Base-by-base conservation (phyloP, 2,797 vertebrate species). In the Thripadectes ignobilis region DNA sequence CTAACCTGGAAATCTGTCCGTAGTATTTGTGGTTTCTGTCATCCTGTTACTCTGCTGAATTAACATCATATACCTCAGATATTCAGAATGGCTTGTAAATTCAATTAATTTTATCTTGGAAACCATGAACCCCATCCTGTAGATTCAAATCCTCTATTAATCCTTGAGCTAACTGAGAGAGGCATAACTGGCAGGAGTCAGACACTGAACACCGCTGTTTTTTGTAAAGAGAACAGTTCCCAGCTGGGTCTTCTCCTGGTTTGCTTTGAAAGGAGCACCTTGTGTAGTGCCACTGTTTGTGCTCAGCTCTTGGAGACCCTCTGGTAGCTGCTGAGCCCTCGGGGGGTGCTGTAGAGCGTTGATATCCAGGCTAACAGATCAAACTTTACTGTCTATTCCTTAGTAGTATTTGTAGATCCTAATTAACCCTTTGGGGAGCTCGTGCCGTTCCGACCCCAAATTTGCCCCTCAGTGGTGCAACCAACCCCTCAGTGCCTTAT, bases 391-490 rank as follows among this genome's bases (percentile, higher is more conserved):
- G 97, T 97, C 97, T 97, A 63, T 96, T 97, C 97, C 96, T 96
- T 96, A 95, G 49, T 97, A 97, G 97, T 97, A 89, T 97, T 97
- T 97, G 95, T 97, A 98, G 97, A 97, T 95, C 95, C 95, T 97
- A 85, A 97, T 98, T 98, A 98, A 98, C 97, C 97, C 98, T 97
- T 98, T 98, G 97, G 97, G 94, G 97, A 97, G 88, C 89, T 93
- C 88, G 78, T 94, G 79, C 84, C 80, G 75, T 97, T 97, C 83
- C 83, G 81, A 81, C 62, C 88, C 59, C 48, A 41, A 95, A 96
- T 88, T 95, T 57, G 90, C 62, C 32, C 91, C 9, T 46, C 95
- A 91, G 78, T n/a, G 61, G 10, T 43, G 14, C 14, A 63, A 63
- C 32, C 61, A 23, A 8, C 39, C 62, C 59, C 38, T 7, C 59